phyloP scores from a whole-genome alignment of 2,888 invertebrate species.

The Caenorhabditis afra region DNA sequence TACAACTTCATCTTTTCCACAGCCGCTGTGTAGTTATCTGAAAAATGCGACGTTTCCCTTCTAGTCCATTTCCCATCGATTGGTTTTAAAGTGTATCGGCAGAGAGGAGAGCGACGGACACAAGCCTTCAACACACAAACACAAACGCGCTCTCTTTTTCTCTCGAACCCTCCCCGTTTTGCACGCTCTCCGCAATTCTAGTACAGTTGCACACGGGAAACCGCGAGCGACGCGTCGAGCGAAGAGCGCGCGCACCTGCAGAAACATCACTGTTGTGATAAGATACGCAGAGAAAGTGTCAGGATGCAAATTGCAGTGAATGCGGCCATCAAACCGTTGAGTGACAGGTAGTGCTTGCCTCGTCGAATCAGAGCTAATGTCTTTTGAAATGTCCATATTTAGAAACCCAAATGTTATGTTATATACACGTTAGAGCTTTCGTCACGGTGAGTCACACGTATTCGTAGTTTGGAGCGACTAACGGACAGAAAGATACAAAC shows the following conservation, averaged over 20 bases:
- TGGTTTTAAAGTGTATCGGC: neutral
- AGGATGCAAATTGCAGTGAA: too few species aligned
- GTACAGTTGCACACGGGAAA: conserved; percentile 34
- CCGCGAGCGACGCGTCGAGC: neutral
- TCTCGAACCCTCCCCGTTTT: conserved; percentile 14
- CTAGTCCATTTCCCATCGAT: too few species aligned
- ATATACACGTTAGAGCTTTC: too few species aligned
- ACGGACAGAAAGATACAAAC: neutral
- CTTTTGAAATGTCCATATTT: too few species aligned
- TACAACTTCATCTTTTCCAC: conserved; percentile 15
- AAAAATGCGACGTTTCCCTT: too few species aligned
- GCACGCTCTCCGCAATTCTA: conserved; percentile 32
- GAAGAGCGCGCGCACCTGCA: neutral
- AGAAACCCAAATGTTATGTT: too few species aligned
- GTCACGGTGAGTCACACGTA: too few species aligned
- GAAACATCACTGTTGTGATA: too few species aligned
- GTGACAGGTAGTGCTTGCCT: too few species aligned
- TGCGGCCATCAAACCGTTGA: too few species aligned
- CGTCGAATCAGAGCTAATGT: too few species aligned
- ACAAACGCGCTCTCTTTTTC: conserved; percentile 18
- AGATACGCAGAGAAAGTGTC: too few species aligned
- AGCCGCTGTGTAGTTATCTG: conserved; percentile 13
- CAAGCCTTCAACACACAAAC: conserved; percentile 9
- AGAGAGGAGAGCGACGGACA: conserved; percentile 3
- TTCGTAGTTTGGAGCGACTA: neutral